Percentiles rank a stretch among this genome's conserved stretches.
phyloP scores from a whole-genome alignment of 2,113 vertebrate species.

The Misgurnus anguillicaudatus region DNA sequence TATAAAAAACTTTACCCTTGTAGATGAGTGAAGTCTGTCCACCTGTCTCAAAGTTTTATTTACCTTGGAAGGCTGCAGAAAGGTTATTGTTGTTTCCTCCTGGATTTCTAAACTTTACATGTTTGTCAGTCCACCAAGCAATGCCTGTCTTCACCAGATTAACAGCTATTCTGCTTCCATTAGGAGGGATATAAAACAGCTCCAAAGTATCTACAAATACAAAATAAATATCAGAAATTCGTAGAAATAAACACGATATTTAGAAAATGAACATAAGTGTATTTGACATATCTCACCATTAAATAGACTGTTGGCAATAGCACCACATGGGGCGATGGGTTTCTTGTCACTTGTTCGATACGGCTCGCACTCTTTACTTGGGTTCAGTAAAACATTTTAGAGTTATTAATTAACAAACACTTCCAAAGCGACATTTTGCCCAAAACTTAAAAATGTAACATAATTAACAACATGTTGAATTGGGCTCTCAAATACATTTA shows the following conservation, averaged over 20 bases:
- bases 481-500: neutral
- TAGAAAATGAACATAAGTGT: neutral
- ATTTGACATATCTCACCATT: too few relatives aligned
- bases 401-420: too few relatives aligned
- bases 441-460: too few relatives aligned
- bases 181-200: slow-evolving; percentile 77
- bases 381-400: slow-evolving; percentile 76
- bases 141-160: slow-evolving; percentile 87
- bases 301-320: slow-evolving; percentile 95
- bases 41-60: slow-evolving; percentile 11
- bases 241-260: neutral
- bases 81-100: slow-evolving; percentile 77
- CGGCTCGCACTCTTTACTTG: slow-evolving; percentile 95
- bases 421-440: neutral
- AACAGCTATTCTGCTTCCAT: slow-evolving; percentile 71
- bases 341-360: slow-evolving; percentile 80
- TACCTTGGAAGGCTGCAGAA: slow-evolving; percentile 83
- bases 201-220: slow-evolving; percentile 84
- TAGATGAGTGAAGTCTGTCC: neutral
- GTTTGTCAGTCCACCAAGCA: slow-evolving; percentile 99
- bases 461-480: neutral
- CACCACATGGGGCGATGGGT: slow-evolving; percentile 93
- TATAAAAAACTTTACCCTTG: too few relatives aligned
- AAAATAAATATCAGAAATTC: neutral
- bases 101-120: slow-evolving; percentile 97